Evolutionary conservation across 2,113 vertebrate genomes (phyloP).

Genomic region (Pygoscelis adeliae): DNA sequence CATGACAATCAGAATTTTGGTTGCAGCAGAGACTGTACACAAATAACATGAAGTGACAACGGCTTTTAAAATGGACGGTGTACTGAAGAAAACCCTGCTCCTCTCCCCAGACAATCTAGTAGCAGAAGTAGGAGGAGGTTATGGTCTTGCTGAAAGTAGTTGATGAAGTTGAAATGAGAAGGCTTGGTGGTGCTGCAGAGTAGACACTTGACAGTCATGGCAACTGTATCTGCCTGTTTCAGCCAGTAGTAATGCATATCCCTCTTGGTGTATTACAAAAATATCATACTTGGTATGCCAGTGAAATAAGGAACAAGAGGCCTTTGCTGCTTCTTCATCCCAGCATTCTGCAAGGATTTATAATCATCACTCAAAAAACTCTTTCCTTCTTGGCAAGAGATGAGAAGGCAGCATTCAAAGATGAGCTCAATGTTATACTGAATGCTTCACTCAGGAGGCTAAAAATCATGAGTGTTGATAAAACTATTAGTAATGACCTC

Average conservation of each 20-base stretch:
- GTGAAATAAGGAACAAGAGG: neutral
- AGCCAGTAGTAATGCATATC: neutral
- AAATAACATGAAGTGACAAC: neutral
- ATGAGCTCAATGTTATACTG: neutral
- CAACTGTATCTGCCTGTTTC: neutral
- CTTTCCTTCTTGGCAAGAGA: constrained; percentile 10
- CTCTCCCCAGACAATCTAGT: neutral
- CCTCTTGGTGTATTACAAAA: neutral
- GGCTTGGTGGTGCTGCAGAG: neutral
- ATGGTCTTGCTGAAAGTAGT: neutral
- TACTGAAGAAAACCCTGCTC: neutral
- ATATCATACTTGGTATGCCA: neutral
- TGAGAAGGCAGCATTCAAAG: neutral
- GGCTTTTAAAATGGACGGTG: neutral
- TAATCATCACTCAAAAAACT: neutral
- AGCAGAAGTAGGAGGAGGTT: neutral
- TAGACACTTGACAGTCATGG: neutral
- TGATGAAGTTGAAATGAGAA: neutral
- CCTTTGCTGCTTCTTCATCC: neutral
- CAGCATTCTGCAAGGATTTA: neutral
- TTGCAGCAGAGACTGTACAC: neutral
- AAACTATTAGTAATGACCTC: neutral
- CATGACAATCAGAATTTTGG: neutral
- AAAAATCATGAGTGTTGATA: neutral
- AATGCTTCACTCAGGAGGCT: neutral